Percentiles rank a stretch among this genome's conserved stretches.
These are phyloP conservation scores for Biston betularia DNA, from an alignment of 2,888 invertebrate species.

Conservation along the genomic window DNA sequence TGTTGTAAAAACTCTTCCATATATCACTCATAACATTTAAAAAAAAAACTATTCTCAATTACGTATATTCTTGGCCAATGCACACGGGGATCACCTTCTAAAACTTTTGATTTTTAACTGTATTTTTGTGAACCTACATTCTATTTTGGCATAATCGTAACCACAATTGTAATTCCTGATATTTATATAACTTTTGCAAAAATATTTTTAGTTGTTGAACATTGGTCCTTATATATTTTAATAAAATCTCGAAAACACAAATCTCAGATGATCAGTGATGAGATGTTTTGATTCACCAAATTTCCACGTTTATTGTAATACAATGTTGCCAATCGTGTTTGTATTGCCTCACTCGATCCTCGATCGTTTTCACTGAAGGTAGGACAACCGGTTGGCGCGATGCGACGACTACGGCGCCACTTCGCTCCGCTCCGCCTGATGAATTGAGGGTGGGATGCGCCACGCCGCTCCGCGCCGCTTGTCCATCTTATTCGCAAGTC, in stretches of 20 bases:
- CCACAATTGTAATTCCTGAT: no score
- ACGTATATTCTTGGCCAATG: no score
- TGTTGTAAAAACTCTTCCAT: no score
- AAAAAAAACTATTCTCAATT: no score
- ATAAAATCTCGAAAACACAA: not conserved
- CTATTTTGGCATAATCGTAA: no score
- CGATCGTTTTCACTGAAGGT: slow-evolving; percentile 45
- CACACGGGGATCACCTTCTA: no score
- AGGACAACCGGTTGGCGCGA: slow-evolving; percentile 42
- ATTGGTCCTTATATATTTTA: no score
- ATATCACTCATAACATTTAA: no score
- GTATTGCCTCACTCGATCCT: slow-evolving; percentile 42
- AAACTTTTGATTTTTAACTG: no score
- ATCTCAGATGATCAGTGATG: not conserved
- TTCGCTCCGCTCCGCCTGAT: not conserved
- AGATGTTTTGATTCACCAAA: not conserved
- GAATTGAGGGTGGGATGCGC: slow-evolving; percentile 2
- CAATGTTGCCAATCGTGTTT: slow-evolving; percentile 28
- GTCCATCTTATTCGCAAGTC: slow-evolving; percentile 30
- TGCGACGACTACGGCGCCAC: slow-evolving; percentile 3
- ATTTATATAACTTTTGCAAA: no score
- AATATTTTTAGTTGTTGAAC: no score
- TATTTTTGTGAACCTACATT: no score
- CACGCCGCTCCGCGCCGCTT: not conserved
- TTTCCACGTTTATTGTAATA: slow-evolving; percentile 5